Conservation (phyloP, 2,797 vertebrate species). For the Parotocinclus haroldoi region DNA sequence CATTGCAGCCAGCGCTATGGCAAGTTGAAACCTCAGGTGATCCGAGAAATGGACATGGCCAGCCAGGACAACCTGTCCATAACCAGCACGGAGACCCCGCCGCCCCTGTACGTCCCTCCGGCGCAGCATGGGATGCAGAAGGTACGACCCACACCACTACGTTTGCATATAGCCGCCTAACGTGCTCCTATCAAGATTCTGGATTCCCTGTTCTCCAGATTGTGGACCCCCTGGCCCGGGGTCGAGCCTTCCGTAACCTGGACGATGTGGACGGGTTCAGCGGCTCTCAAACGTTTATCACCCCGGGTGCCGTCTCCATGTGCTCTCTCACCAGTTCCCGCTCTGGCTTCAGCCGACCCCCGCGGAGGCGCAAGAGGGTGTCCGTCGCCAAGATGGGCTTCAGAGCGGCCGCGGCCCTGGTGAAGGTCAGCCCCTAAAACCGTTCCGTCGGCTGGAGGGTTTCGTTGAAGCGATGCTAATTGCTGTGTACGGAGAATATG, state of each 20-base stretch:
- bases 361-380: constrained; percentile 85
- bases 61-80: constrained; percentile 95
- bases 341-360: constrained; percentile 85
- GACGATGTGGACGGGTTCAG: constrained; percentile 83
- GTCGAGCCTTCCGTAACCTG: constrained; percentile 86
- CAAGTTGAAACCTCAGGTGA: constrained; percentile 91
- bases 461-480: too few species aligned
- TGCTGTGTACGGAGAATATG: too few species aligned
- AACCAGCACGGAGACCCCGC: constrained; percentile 92
- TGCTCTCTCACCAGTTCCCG: constrained; percentile 97
- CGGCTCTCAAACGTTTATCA: constrained; percentile 80
- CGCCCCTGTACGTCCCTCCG: constrained; percentile 85
- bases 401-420: constrained; percentile 84
- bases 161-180: too few species aligned
- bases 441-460: too few species aligned
- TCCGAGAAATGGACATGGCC: constrained; percentile 89
- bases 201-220: constrained; percentile 68
- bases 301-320: constrained; percentile 83
- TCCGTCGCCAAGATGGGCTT: constrained; percentile 97
- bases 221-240: constrained; percentile 89
- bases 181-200: too few species aligned
- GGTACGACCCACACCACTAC: constrained; percentile 61
- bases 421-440: constrained; percentile 76
- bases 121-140: constrained; percentile 91
- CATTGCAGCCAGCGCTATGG: constrained; percentile 96